Percentiles rank a stretch among this genome's conserved stretches.
phyloP scores from a whole-genome alignment of 2,888 invertebrate species.

The Scelioninae gen. 1 region DNA sequence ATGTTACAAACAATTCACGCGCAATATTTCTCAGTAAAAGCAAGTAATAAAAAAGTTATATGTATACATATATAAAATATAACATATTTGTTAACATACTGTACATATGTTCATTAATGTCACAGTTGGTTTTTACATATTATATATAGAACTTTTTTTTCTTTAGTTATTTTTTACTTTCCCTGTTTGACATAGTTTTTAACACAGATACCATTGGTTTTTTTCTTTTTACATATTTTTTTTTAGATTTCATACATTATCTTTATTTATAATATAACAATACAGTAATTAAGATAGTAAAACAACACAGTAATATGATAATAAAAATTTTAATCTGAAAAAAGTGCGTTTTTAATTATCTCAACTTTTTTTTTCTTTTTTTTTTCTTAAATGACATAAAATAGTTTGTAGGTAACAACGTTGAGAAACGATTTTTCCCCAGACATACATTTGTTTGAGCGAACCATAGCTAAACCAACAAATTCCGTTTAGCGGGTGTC shows the following conservation, averaged over 20 bases:
- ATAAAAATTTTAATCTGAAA: constrained; percentile 19
- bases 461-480: constrained; percentile 61
- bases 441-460: constrained; percentile 33
- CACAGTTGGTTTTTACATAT: constrained; percentile 49
- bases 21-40: constrained; percentile 72
- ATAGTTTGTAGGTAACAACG: too few species aligned
- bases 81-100: constrained; percentile 75
- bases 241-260: background rate
- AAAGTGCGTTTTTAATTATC: background rate
- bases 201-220: constrained; percentile 14
- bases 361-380: constrained; percentile 5
- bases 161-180: constrained; percentile 1
- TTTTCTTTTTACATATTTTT: constrained; percentile 37
- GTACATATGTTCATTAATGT: constrained; percentile 74
- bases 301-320: too few species aligned
- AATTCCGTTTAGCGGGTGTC: constrained; percentile 61
- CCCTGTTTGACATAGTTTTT: constrained; percentile 11
- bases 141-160: constrained; percentile 40
- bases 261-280: too few species aligned
- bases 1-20: constrained; percentile 78
- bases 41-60: constrained; percentile 78
- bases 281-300: too few species aligned
- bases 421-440: background rate
- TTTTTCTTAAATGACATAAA: too few species aligned
- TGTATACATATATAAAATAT: constrained; percentile 76